A percentile compares a stretch with the other conserved stretches of the same genome.
Conservation (phyloP, 2,888 invertebrate genomes). For the Anarsia innoxiella region DNA sequence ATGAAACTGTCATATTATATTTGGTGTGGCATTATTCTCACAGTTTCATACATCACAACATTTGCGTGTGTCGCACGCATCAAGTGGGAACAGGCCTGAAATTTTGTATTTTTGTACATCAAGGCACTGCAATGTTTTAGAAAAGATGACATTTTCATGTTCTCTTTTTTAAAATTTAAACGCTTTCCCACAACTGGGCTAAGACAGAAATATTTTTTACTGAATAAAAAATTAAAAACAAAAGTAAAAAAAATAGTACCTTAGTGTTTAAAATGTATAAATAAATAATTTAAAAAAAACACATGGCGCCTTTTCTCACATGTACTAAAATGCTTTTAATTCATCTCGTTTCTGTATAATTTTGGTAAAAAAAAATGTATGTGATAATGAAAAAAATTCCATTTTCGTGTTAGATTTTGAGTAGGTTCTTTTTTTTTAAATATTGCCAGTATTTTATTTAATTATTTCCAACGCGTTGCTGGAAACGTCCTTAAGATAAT, state of each 20-base stretch:
- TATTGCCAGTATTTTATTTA: not conserved
- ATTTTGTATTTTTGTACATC: too few relatives aligned
- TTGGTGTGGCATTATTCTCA: too few relatives aligned
- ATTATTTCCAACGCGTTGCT: too few relatives aligned
- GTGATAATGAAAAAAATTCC: not conserved
- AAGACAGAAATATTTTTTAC: not conserved
- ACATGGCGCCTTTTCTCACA: not conserved
- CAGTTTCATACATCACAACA: too few relatives aligned
- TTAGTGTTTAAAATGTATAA: too few relatives aligned
- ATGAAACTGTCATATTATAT: too few relatives aligned
- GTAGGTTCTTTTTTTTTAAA: not conserved
- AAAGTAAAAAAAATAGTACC: not conserved
- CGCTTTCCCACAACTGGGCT: not conserved
- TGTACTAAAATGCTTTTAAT: not conserved
- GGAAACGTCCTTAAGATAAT: not conserved
- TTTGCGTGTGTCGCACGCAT: too few relatives aligned
- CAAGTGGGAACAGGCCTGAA: too few relatives aligned
- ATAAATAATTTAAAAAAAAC: not conserved
- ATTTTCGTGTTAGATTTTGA: not conserved
- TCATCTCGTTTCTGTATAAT: not conserved
- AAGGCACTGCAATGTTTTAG: too few relatives aligned
- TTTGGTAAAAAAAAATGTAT: conserved; percentile 1
- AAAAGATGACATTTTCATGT: too few relatives aligned
- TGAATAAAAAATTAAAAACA: not conserved
- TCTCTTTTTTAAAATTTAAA: not conserved